Conservation (phyloP, 2,888 invertebrate species). For the Adineta ricciae region DNA sequence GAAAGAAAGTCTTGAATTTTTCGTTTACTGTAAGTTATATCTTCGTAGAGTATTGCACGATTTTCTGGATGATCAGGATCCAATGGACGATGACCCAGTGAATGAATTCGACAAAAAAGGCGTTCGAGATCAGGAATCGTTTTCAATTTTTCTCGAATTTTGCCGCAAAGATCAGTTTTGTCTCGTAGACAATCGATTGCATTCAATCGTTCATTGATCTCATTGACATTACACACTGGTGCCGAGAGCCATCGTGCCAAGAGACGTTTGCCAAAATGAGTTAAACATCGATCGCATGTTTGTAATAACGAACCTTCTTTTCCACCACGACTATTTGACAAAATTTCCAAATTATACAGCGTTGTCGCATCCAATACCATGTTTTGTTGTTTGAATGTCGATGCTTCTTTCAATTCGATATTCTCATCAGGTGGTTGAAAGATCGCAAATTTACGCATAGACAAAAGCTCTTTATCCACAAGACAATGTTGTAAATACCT, state of each 20-base stretch:
- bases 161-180: constrained; percentile 51
- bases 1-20: constrained; percentile 77
- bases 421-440: constrained; percentile 49
- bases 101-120: constrained; percentile 49
- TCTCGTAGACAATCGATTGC: constrained; percentile 68
- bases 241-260: constrained; percentile 83
- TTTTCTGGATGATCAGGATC: constrained; percentile 72
- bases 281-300: constrained; percentile 73
- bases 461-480: constrained; percentile 70
- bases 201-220: constrained; percentile 67
- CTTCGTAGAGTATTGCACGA: constrained; percentile 84
- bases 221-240: constrained; percentile 67
- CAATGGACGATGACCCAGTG: constrained; percentile 25
- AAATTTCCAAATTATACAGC: constrained; percentile 66
- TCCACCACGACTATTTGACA: constrained; percentile 55
- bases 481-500: constrained; percentile 65
- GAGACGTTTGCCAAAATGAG: constrained; percentile 73
- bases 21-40: constrained; percentile 61
- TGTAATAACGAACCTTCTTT: constrained; percentile 67
- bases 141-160: constrained; percentile 61
- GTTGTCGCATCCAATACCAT: constrained; percentile 74
- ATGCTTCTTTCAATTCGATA: not conserved
- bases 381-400: not conserved
- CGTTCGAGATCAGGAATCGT: constrained; percentile 84
- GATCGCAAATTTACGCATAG: constrained; percentile 52